These are phyloP conservation scores for Phengaris alcon DNA, from an alignment of 2,888 invertebrate species.

Conservation along the genomic window DNA sequence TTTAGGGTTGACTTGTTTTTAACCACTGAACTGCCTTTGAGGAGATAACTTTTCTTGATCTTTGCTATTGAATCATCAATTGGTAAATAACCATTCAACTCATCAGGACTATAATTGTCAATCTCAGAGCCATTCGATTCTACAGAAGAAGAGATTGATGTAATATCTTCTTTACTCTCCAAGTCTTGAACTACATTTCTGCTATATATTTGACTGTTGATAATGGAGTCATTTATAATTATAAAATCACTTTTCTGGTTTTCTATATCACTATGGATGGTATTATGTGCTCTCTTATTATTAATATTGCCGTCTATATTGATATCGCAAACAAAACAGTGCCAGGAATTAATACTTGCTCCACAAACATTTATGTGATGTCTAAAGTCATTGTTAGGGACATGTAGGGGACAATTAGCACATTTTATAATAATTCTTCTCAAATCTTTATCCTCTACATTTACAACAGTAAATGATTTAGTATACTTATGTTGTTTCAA, in stretches of 20 bases:
- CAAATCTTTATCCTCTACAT: conserved; percentile 43
- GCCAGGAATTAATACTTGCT: conserved; percentile 43
- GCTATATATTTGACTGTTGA: neutral
- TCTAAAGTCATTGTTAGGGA: conserved; percentile 49
- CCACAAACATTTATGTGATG: conserved; percentile 51
- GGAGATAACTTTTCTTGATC: neutral
- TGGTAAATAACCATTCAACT: neutral
- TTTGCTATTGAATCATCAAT: neutral
- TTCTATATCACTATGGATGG: conserved; percentile 41
- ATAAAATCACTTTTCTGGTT: conserved; percentile 43
- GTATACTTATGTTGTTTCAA: conserved; percentile 52
- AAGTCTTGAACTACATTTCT: neutral
- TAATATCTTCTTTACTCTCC: neutral
- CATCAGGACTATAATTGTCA: neutral
- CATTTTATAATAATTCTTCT: conserved; percentile 53
- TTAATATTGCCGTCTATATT: conserved; percentile 44
- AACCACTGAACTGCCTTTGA: too few relatives aligned
- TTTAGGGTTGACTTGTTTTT: too few relatives aligned
- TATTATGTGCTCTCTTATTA: conserved; percentile 29
- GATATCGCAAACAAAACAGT: conserved; percentile 58
- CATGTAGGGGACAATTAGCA: conserved; percentile 55
- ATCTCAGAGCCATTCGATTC: neutral
- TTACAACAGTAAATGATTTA: conserved; percentile 46
- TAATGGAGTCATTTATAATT: conserved; percentile 38
- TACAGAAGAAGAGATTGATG: neutral